phyloP scores from a whole-genome alignment of 2,797 vertebrate species.

The Garrulus glandarius region DNA sequence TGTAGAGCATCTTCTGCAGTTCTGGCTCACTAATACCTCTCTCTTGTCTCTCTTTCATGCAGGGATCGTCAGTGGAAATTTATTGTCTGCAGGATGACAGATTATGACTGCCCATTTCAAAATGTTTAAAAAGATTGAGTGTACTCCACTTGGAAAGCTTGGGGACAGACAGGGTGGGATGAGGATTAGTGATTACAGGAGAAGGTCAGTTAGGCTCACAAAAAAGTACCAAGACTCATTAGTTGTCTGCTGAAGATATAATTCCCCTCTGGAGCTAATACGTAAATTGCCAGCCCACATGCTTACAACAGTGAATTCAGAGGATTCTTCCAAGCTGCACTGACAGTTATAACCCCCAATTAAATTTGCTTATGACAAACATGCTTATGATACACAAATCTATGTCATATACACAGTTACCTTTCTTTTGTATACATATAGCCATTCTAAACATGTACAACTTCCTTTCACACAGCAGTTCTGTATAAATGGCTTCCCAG shows the following conservation, averaged over 20 bases:
- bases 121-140: constrained; percentile 79
- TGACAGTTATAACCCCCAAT: not conserved
- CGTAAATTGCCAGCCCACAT: not conserved
- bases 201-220: not conserved
- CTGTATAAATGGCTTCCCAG: not conserved
- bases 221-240: not conserved
- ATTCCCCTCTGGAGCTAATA: not conserved
- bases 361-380: constrained; percentile 28
- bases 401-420: not conserved
- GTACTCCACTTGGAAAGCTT: not conserved
- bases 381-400: not conserved
- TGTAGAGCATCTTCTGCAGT: not conserved
- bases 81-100: constrained; percentile 95
- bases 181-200: not conserved
- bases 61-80: constrained; percentile 99
- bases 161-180: not conserved
- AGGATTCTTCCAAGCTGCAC: not conserved
- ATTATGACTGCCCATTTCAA: constrained; percentile 90
- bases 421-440: not conserved
- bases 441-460: not conserved
- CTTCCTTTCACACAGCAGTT: not conserved
- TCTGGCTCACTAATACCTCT: not conserved
- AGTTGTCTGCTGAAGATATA: not conserved
- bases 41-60: constrained; percentile 53
- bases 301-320: not conserved